Conservation (phyloP, 1,140 invertebrate species). For the Lepidurus apus region DNA sequence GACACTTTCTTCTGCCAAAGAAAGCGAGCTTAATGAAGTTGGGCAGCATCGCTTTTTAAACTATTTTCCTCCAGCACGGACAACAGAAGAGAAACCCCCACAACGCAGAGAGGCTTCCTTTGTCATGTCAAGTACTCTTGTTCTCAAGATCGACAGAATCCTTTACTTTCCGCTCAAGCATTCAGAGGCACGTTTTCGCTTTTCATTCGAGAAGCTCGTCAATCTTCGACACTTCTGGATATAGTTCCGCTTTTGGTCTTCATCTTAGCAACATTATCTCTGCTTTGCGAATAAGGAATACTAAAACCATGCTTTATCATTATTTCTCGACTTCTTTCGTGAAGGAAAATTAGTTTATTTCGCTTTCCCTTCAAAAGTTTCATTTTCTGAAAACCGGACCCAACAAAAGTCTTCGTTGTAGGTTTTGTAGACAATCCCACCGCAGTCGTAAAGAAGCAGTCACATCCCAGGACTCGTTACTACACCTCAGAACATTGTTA, state of each 20-base stretch:
- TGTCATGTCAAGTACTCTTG: not conserved
- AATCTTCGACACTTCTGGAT: not conserved
- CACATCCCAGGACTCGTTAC: not conserved
- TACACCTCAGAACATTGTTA: not conserved
- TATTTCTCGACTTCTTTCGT: not conserved
- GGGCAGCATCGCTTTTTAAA: not conserved
- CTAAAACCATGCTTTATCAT: not conserved
- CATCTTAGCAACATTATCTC: not conserved
- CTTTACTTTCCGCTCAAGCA: not conserved
- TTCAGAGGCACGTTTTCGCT: not conserved
- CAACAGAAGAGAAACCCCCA: not conserved
- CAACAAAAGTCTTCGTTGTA: not conserved
- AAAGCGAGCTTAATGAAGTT: not conserved
- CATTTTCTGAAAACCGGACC: not conserved
- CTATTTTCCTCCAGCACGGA: not conserved
- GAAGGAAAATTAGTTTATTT: not conserved
- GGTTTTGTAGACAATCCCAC: not conserved
- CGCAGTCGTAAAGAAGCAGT: not conserved
- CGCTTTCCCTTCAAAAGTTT: not conserved
- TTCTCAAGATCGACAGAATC: not conserved
- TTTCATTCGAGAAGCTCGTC: not conserved
- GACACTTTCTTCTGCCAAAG: conserved; percentile 9
- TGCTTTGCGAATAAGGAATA: not conserved
- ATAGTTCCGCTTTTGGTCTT: not conserved
- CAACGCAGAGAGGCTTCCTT: not conserved